These are phyloP conservation scores for Nomada fucata DNA, from an alignment of 2,888 invertebrate species.

Conservation along the genomic window DNA sequence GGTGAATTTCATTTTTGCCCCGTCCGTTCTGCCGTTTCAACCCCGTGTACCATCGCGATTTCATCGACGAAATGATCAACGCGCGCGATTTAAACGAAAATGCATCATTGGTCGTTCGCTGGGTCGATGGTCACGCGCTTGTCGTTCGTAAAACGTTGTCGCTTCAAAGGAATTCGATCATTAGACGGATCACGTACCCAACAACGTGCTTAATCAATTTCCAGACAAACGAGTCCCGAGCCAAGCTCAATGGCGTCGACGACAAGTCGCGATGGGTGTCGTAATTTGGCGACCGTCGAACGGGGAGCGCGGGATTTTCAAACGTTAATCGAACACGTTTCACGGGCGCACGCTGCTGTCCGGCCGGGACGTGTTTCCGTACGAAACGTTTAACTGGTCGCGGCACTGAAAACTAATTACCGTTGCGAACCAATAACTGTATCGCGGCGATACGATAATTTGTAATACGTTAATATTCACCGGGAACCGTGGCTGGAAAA, in stretches of 20 bases:
- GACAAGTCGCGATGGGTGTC: constrained; percentile 8
- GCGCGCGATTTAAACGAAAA: constrained; percentile 4
- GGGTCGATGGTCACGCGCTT: not conserved
- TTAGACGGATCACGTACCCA: not conserved
- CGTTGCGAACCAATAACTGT: not conserved
- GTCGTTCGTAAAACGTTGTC: constrained; percentile 3
- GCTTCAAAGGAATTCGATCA: constrained; percentile 19
- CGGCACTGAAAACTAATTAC: constrained; percentile 33
- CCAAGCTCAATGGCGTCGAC: not conserved
- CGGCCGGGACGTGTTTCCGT: not conserved
- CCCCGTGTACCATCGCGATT: not conserved
- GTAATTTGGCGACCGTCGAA: constrained; percentile 34
- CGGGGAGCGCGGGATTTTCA: constrained; percentile 46
- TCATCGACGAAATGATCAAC: constrained; percentile 19
- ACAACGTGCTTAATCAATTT: constrained; percentile 28
- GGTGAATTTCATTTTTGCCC: constrained; percentile 26
- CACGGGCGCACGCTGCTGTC: not conserved
- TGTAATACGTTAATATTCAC: constrained; percentile 13
- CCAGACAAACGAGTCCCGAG: not conserved
- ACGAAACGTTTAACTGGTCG: constrained; percentile 24
- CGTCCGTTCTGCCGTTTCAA: constrained; percentile 7
- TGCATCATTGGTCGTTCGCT: not conserved
- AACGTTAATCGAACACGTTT: constrained; percentile 49
- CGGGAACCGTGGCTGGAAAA: constrained; percentile 4
- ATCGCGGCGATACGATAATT: constrained; percentile 28